Conservation (phyloP, 2,888 invertebrate species). For the Pegoplata infirma region DNA sequence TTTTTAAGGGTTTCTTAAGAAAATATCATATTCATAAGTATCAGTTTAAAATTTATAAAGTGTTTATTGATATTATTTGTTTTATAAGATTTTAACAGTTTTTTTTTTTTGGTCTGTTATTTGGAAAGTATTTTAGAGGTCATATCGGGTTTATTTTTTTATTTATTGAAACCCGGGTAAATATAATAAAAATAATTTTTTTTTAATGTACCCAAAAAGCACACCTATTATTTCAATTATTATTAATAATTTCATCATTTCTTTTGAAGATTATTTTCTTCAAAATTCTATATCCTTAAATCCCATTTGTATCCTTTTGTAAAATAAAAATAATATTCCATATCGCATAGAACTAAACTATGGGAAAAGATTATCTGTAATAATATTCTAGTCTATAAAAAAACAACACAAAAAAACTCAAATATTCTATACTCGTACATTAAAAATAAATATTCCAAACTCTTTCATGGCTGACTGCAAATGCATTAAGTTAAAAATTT, state of each 20-base stretch:
- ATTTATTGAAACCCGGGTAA: too few relatives aligned
- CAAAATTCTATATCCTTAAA: background rate
- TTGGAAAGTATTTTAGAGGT: too few relatives aligned
- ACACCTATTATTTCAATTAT: too few relatives aligned
- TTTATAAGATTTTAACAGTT: too few relatives aligned
- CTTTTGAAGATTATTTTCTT: too few relatives aligned
- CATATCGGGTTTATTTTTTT: too few relatives aligned
- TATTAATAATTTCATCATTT: too few relatives aligned
- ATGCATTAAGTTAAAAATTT: constrained; percentile 52
- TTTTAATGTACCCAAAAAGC: too few relatives aligned
- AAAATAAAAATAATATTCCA: background rate
- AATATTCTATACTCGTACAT: constrained; percentile 37
- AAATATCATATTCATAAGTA: constrained; percentile 27
- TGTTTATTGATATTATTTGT: constrained; percentile 46
- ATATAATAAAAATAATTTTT: too few relatives aligned
- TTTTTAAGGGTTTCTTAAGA: constrained; percentile 15
- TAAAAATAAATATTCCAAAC: constrained; percentile 39
- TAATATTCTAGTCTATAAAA: constrained; percentile 37
- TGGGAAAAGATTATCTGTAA: constrained; percentile 48
- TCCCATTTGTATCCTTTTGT: background rate
- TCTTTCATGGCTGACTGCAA: constrained; percentile 54
- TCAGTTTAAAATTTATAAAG: constrained; percentile 26
- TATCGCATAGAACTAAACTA: constrained; percentile 12
- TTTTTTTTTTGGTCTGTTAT: too few relatives aligned
- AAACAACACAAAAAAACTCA: too few relatives aligned